A percentile compares a stretch with the other conserved stretches of the same genome.
Conservation (phyloP, 53 echinoderm and acorn worm species). For the Crossaster papposus region DNA sequence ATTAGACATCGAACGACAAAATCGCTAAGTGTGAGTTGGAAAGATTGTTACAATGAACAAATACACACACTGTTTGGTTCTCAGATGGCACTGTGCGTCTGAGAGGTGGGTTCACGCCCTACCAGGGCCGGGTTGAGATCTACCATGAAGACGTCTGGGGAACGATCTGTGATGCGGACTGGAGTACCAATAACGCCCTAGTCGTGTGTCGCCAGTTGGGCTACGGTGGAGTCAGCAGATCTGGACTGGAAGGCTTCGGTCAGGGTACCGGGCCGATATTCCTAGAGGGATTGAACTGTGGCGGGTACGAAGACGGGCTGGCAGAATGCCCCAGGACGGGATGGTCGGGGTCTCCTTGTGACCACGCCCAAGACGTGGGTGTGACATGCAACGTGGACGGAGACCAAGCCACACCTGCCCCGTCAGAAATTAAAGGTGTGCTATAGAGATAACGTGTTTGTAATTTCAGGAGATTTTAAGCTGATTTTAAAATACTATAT, state of each 20-base stretch:
- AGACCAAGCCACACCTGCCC: background rate
- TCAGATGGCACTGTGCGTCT: conserved; percentile 47
- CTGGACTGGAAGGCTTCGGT: conserved; percentile 26
- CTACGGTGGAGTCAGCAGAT: conserved; percentile 20
- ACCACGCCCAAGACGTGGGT: conserved; percentile 53
- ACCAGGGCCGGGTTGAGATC: conserved; percentile 49
- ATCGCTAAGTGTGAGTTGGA: too few species aligned
- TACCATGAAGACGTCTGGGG: conserved; percentile 57
- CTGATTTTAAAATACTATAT: too few species aligned
- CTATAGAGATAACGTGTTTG: background rate
- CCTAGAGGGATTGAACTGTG: conserved; percentile 54
- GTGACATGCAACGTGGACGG: conserved; percentile 43
- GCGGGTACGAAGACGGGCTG: conserved; percentile 42
- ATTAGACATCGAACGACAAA: too few species aligned
- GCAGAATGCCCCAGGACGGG: conserved; percentile 23
- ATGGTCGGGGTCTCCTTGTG: conserved; percentile 33
- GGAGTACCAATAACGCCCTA: conserved; percentile 22
- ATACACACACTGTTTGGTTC: background rate
- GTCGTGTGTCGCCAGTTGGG: conserved; percentile 74
- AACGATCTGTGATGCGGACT: conserved; percentile 64
- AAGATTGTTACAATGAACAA: background rate
- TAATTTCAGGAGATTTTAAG: too few species aligned
- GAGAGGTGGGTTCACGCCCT: conserved; percentile 21
- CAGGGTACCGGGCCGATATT: conserved; percentile 34
- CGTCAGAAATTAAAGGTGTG: conserved; percentile 4